phyloP scores from a whole-genome alignment of 2,113 vertebrate genomes.

The Fregetta grallaria region DNA sequence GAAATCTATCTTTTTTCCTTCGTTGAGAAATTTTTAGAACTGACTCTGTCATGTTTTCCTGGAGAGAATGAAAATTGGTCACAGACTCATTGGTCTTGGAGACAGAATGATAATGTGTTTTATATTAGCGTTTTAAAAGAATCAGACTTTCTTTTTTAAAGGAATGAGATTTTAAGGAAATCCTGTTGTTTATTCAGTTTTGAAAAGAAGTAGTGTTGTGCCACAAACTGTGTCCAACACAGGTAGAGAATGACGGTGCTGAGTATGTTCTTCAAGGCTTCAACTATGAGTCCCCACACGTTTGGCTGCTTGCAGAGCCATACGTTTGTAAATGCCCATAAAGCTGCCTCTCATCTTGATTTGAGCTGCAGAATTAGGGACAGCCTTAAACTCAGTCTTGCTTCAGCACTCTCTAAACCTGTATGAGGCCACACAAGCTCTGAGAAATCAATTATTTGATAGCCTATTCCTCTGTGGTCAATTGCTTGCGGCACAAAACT shows the following conservation, averaged over 20 bases:
- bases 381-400: conserved; percentile 27
- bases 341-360: conserved; percentile 28
- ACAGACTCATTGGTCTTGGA: neutral
- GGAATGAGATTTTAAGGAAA: neutral
- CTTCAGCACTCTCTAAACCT: conserved; percentile 39
- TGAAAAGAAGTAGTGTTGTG: neutral
- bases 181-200: neutral
- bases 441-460: conserved; percentile 41
- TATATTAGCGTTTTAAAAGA: neutral
- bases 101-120: neutral
- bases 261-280: neutral
- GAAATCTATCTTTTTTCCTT: neutral
- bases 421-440: conserved; percentile 15
- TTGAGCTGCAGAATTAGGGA: conserved; percentile 45
- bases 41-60: neutral
- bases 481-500: conserved; percentile 1
- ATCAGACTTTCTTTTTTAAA: neutral
- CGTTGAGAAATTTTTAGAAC: neutral
- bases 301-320: neutral
- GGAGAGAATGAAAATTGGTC: neutral
- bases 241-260: neutral
- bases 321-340: neutral
- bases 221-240: neutral
- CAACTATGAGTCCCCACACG: neutral
- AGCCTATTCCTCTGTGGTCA: conserved; percentile 8